Conservation (phyloP, 2,888 invertebrate species). For the Hoplodrina ambigua region DNA sequence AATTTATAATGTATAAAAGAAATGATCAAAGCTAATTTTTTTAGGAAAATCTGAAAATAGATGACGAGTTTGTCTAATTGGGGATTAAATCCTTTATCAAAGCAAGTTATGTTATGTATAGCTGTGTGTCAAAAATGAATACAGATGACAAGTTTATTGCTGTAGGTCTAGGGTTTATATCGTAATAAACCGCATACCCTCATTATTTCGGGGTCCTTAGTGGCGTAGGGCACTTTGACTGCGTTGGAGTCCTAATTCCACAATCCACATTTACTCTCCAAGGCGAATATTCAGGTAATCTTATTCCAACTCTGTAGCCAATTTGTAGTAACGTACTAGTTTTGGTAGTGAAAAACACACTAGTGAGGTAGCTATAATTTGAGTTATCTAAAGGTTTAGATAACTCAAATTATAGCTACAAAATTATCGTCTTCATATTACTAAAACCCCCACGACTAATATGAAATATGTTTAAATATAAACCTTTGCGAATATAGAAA, state of each 20-base stretch:
- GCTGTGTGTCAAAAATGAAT: background rate
- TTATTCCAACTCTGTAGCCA: background rate
- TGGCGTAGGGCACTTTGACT: background rate
- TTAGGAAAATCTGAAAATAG: too few species aligned
- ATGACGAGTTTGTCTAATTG: background rate
- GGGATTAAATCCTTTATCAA: background rate
- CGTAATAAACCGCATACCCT: background rate
- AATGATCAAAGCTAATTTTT: background rate
- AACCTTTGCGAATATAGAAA: background rate
- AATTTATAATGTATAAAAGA: background rate
- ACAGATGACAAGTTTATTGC: background rate
- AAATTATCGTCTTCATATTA: background rate
- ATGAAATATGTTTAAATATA: background rate
- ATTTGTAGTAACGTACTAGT: conserved; percentile 5
- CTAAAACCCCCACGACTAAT: conserved; percentile 1
- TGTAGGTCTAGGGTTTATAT: background rate
- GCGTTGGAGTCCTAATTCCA: background rate
- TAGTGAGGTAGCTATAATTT: too few species aligned
- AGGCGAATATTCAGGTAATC: background rate
- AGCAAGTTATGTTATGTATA: background rate
- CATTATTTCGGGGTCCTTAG: conserved; percentile 4
- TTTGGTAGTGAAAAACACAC: background rate
- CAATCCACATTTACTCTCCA: background rate
- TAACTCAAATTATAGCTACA: background rate
- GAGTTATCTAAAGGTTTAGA: too few species aligned